Evolutionary conservation across 2,888 invertebrate species (phyloP), one percentile per base, ranked within the genome.

Genomic region (Drosophila anomalipes): DNA sequence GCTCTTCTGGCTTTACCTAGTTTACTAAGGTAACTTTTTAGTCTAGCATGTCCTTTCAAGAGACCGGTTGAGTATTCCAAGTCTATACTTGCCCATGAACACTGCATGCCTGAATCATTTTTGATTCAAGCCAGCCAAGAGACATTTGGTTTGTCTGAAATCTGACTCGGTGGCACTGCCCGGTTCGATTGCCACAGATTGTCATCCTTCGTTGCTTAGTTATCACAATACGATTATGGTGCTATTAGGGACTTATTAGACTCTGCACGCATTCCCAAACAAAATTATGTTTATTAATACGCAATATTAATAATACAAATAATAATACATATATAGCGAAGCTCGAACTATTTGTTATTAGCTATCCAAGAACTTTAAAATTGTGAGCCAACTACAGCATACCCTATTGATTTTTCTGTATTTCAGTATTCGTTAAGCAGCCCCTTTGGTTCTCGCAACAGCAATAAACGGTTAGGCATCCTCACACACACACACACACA

Each of bases 381-480:
- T 51, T 28, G 28, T 28, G 19, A 12, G 30, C 12, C 3, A 22
- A 22, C 16, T 44, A 28, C 19, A 44, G 32, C 33, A 59, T 44
- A 44, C 16, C 58, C 32, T 6, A 44, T 19, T 10, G 19, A 33
- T 26, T 16, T 14, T 44, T 26, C 12, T 47, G 1, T 35, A 14
- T 28, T 10, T 47, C 4, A 12, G 32, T 3, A 22, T 58, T 47
- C 26, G 28, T 39, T 44, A 12, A 33, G 39, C 30, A 12, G 47
- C 32, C 35, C 32, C 62, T 58, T n/a, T 39, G 44, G 37, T 37
- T 32, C 49, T 22, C 33, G 57, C 51, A 19, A 37, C 41, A 37
- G 52, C 49, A 37, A 37, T 35, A 26, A 41, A 26, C 54, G 56
- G 26, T 26, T 56, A 28, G 54, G 16, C 30, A 51, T 57, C 26